Evolutionary conservation across 2,797 vertebrate species (phyloP).

Genomic region (Premnoplex brunnescens): DNA sequence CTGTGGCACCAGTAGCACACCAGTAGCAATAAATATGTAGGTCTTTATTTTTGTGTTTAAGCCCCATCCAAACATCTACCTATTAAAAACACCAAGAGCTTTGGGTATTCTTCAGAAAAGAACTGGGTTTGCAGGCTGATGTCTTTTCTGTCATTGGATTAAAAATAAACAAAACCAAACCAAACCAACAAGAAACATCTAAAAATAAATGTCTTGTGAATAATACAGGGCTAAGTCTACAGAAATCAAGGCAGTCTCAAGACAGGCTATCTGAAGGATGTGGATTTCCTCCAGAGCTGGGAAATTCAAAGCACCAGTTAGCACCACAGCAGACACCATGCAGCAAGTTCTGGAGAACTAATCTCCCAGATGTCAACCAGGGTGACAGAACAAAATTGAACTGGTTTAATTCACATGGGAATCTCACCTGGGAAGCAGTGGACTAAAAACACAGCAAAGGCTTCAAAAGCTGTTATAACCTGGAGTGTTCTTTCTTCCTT

Average conservation of each 20-base stretch:
- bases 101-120: not conserved
- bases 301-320: not conserved
- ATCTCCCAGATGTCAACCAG: not conserved
- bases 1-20: not conserved
- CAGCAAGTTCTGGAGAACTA: not conserved
- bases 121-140: not conserved
- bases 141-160: not conserved
- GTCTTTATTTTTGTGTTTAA: not conserved
- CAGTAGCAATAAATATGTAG: not conserved
- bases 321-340: not conserved
- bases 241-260: not conserved
- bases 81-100: not conserved
- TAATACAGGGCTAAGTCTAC: not conserved
- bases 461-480: not conserved
- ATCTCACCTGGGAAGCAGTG: not conserved
- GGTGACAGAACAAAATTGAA: not conserved
- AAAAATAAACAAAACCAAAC: not conserved
- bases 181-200: not conserved
- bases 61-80: not conserved
- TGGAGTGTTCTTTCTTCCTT: not conserved
- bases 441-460: not conserved
- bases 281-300: not conserved
- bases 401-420: not conserved
- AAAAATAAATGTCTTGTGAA: not conserved
- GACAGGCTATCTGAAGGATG: accelerated